These are phyloP conservation scores for Hyposmocoma kahamanoa DNA, from an alignment of 1,140 invertebrate genomes.

Conservation along the genomic window DNA sequence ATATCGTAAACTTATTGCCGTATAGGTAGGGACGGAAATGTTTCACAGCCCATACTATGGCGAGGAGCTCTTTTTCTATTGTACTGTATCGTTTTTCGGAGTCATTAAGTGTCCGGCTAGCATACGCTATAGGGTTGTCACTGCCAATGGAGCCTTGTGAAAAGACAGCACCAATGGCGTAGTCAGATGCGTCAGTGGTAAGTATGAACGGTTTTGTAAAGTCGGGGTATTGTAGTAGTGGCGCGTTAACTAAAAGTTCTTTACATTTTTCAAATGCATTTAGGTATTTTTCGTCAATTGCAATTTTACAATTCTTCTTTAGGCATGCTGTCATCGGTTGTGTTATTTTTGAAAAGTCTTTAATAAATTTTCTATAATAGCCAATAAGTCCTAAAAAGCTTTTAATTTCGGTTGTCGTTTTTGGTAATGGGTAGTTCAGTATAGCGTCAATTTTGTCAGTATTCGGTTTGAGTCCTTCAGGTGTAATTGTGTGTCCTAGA, in stretches of 20 bases:
- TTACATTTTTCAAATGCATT: no score
- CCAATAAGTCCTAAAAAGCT: slow-evolving; percentile 10
- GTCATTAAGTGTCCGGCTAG: no score
- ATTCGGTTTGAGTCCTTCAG: slow-evolving; percentile 11
- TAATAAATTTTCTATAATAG: no score
- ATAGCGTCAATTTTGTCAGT: not conserved
- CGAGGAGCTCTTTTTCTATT: no score
- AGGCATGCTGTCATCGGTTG: no score
- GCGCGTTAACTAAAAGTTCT: slow-evolving; percentile 9
- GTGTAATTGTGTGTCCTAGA: slow-evolving; percentile 13
- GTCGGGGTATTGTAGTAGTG: slow-evolving; percentile 20
- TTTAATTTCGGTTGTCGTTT: slow-evolving; percentile 23
- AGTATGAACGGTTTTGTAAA: slow-evolving; percentile 4
- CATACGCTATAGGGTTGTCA: slow-evolving; percentile 3
- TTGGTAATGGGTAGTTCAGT: not conserved
- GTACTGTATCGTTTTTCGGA: no score
- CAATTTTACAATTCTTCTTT: slow-evolving; percentile 10
- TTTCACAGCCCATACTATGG: no score
- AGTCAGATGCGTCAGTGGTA: slow-evolving; percentile 6
- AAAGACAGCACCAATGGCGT: no score
- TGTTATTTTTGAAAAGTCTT: no score
- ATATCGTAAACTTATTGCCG: no score
- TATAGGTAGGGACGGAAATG: no score
- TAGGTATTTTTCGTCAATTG: not conserved
- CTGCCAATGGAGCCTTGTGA: not conserved